These are phyloP conservation scores for Vanacampus margaritifer DNA, from an alignment of 2,113 vertebrate species.

Conservation along the genomic window DNA sequence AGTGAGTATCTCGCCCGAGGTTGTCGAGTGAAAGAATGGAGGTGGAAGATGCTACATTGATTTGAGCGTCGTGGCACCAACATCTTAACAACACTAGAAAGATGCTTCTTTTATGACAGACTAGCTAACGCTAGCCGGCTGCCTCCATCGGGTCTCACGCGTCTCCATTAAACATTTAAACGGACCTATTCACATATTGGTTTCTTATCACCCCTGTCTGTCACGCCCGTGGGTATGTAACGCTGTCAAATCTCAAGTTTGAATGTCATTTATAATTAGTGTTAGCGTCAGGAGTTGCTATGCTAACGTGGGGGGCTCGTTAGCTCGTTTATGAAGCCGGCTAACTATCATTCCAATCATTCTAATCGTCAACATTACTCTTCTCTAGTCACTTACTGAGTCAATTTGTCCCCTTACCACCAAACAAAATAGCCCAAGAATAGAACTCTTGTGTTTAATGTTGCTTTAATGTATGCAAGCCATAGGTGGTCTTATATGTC, in stretches of 20 bases:
- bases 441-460: not conserved
- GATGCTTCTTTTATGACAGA: constrained; percentile 56
- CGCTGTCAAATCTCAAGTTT: not conserved
- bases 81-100: constrained; percentile 39
- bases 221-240: no score
- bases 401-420: not conserved
- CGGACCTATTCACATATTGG: not conserved
- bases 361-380: not conserved
- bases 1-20: constrained; percentile 49
- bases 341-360: not conserved
- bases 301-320: not conserved
- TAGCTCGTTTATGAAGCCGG: not conserved
- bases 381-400: not conserved
- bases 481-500: constrained; percentile 1
- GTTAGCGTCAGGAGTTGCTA: constrained; percentile 1
- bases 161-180: not conserved
- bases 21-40: not conserved
- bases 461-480: constrained; percentile 14
- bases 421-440: not conserved
- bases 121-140: constrained; percentile 38
- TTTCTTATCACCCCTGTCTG: not conserved
- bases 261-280: not conserved
- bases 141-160: not conserved
- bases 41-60: not conserved
- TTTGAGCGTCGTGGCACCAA: constrained; percentile 30